A percentile compares a stretch with the other conserved stretches of the same genome.
These are phyloP conservation scores for Philonicus albiceps DNA, from an alignment of 2,888 invertebrate species.

Conservation along the genomic window DNA sequence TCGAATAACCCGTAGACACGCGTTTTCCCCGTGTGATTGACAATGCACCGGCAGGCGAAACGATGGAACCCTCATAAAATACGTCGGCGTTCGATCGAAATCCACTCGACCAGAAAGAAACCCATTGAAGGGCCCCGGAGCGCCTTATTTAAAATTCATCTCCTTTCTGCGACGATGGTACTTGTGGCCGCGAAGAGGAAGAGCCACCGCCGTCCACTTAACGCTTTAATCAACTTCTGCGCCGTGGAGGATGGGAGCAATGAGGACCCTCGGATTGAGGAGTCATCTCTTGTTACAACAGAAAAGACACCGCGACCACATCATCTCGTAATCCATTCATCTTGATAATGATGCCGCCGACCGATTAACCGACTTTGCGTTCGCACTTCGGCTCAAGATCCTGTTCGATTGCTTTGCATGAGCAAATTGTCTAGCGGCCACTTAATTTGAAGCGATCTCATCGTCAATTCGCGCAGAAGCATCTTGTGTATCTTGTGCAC, in stretches of 20 bases:
- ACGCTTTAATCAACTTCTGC: constrained; percentile 6
- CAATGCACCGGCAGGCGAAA: background rate
- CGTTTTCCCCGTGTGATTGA: background rate
- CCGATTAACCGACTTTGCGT: constrained; percentile 13
- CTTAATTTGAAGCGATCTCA: constrained; percentile 32
- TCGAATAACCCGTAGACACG: background rate
- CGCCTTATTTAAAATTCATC: background rate
- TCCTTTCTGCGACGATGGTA: background rate
- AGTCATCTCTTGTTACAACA: background rate
- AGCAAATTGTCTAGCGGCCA: constrained; percentile 39
- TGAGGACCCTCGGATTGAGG: background rate
- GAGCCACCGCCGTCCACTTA: constrained; percentile 2
- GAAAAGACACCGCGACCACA: background rate
- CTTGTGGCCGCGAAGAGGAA: background rate
- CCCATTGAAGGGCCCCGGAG: background rate
- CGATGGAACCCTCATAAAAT: background rate
- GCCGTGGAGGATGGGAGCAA: background rate
- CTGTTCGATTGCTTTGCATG: constrained; percentile 36
- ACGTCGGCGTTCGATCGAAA: background rate
- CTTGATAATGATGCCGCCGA: constrained; percentile 21
- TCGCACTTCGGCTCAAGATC: constrained; percentile 35
- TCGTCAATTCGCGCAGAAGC: background rate
- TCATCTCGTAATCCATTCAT: constrained; percentile 29
- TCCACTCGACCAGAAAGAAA: constrained; percentile 1
- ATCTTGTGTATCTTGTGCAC: background rate